These are phyloP conservation scores for Ispidina picta DNA, from an alignment of 2,797 vertebrate species.

Conservation along the genomic window DNA sequence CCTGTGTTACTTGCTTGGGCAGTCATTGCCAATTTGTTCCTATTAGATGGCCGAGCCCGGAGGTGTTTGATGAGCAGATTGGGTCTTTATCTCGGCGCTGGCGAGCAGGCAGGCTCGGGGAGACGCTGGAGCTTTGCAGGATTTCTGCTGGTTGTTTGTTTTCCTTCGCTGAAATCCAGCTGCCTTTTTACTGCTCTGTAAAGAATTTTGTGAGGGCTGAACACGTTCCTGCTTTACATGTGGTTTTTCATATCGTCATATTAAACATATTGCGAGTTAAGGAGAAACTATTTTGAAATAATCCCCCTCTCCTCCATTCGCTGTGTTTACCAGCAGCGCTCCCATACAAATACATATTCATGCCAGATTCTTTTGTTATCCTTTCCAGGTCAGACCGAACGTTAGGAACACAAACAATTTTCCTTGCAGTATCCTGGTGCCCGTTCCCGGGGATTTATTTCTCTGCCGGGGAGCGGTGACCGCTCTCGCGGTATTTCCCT, in stretches of 20 bases:
- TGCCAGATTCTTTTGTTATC: constrained; percentile 57
- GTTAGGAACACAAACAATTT: constrained; percentile 72
- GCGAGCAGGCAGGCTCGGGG: constrained; percentile 69
- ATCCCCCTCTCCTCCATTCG: constrained; percentile 15
- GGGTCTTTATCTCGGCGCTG: constrained; percentile 81
- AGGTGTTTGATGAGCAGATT: constrained; percentile 91
- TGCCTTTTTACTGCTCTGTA: neutral
- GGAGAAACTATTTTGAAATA: constrained; percentile 58
- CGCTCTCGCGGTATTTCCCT: constrained; percentile 8
- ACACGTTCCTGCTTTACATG: neutral
- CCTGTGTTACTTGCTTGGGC: constrained; percentile 91
- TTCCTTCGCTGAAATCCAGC: constrained; percentile 33
- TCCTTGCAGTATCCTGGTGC: constrained; percentile 31
- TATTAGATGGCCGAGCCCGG: constrained; percentile 93
- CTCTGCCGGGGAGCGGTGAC: constrained; percentile 36
- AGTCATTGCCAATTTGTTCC: constrained; percentile 99
- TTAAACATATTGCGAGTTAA: constrained; percentile 51
- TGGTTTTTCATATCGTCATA: neutral
- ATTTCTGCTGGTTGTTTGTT: constrained; percentile 66
- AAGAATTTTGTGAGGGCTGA: neutral
- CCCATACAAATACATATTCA: constrained; percentile 63
- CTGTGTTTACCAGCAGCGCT: constrained; percentile 40
- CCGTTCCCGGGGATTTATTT: neutral
- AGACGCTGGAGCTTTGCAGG: constrained; percentile 56
- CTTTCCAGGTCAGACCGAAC: constrained; percentile 40